phyloP scores from a whole-genome alignment of 2,888 invertebrate species.

The Mesoligia furuncula region DNA sequence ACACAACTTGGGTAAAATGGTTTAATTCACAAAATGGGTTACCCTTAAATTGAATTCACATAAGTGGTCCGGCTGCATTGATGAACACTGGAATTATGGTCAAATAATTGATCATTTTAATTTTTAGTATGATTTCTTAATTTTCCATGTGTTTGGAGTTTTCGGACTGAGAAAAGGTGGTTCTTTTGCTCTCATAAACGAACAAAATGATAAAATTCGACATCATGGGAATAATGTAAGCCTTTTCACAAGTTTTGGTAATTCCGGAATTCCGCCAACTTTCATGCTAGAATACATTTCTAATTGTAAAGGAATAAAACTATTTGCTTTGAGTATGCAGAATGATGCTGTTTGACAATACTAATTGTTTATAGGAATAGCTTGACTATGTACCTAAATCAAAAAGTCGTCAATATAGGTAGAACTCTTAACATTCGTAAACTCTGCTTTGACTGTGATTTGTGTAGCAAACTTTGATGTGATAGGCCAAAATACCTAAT shows the following conservation, averaged over 20 bases:
- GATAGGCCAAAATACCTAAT: conserved; percentile 3
- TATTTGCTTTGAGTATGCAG: not conserved
- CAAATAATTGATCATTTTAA: not conserved
- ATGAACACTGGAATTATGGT: not conserved
- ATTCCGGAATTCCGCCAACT: not conserved
- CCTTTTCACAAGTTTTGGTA: not conserved
- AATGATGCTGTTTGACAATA: not conserved
- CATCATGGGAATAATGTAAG: not conserved
- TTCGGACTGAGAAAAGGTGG: not conserved
- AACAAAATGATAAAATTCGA: not conserved
- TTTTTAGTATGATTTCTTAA: not conserved
- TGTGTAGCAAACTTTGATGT: not conserved
- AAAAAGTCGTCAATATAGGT: not conserved
- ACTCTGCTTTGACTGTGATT: not conserved
- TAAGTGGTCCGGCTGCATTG: not conserved
- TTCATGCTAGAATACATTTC: not conserved
- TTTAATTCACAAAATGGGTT: not conserved
- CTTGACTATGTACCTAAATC: no score
- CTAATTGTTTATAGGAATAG: not conserved
- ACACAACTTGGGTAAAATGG: conserved; percentile 5
- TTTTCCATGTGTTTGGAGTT: not conserved
- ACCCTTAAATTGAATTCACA: not conserved
- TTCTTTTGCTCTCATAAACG: not conserved
- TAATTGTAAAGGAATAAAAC: not conserved
- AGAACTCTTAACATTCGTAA: not conserved